A percentile compares a stretch with the other conserved stretches of the same genome.
These are phyloP conservation scores for Panagrolaimus sp. DNA, from an alignment of 1,140 invertebrate species.

Conservation along the genomic window DNA sequence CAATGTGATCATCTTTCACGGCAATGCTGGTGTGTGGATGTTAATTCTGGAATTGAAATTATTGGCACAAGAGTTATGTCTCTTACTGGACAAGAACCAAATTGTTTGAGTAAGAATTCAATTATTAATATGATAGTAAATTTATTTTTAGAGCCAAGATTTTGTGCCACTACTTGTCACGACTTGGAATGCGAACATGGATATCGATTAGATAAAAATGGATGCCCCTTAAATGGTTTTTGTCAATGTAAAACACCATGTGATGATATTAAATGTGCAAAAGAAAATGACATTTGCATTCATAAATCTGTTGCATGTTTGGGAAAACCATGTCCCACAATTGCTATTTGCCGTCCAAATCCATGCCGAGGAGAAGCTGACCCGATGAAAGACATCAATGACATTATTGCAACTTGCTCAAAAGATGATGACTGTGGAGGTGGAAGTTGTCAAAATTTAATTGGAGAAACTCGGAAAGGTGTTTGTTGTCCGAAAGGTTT, in stretches of 20 bases:
- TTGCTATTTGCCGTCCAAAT: slow-evolving; percentile 29
- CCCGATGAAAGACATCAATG: neutral
- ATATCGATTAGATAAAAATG: slow-evolving; percentile 38
- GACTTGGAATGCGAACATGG: slow-evolving; percentile 39
- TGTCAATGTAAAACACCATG: slow-evolving; percentile 48
- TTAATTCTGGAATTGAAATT: slow-evolving; percentile 33
- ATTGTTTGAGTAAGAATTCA: slow-evolving; percentile 24
- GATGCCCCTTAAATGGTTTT: slow-evolving; percentile 45
- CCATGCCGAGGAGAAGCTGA: neutral
- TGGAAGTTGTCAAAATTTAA: neutral
- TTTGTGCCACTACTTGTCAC: slow-evolving; percentile 33
- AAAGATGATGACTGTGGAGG: slow-evolving; percentile 5
- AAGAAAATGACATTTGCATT: slow-evolving; percentile 41
- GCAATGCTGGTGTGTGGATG: slow-evolving; percentile 50
- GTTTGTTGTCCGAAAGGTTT: neutral
- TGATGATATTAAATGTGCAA: slow-evolving; percentile 44
- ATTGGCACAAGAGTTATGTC: slow-evolving; percentile 34
- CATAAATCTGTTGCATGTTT: slow-evolving; percentile 33
- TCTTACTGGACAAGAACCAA: slow-evolving; percentile 25
- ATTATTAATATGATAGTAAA: slow-evolving; percentile 18
- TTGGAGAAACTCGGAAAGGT: neutral
- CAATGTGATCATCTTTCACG: slow-evolving; percentile 40
- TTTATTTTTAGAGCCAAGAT: slow-evolving; percentile 28
- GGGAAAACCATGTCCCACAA: slow-evolving; percentile 31
- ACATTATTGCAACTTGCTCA: neutral